Percentiles rank a stretch among this genome's conserved stretches.
Evolutionary conservation across 2,888 invertebrate genomes (phyloP).

Genomic region (Aspidapion aeneum): DNA sequence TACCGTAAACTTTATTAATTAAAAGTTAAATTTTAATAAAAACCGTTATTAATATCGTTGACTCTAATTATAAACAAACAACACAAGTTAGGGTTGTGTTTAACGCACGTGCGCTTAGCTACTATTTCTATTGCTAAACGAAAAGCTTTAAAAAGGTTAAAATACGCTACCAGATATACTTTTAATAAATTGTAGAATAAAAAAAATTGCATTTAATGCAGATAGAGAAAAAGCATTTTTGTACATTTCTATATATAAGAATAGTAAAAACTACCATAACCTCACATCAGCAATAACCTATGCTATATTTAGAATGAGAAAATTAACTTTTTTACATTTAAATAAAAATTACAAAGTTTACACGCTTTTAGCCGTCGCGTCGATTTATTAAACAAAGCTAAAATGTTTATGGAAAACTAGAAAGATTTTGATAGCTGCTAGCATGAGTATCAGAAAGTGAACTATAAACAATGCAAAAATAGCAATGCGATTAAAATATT

Average conservation of each 20-base stretch:
- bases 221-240: slow-evolving; percentile 36
- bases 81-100: slow-evolving; percentile 5
- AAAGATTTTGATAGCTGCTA: neutral
- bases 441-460: neutral
- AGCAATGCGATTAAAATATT: neutral
- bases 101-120: neutral
- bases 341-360: neutral
- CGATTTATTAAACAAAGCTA: neutral
- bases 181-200: slow-evolving; percentile 18
- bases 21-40: slow-evolving; percentile 8
- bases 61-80: neutral
- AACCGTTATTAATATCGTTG: slow-evolving; percentile 3
- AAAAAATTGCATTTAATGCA: slow-evolving; percentile 13
- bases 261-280: slow-evolving; percentile 27
- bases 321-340: neutral
- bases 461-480: neutral
- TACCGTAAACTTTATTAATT: neutral
- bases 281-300: neutral
- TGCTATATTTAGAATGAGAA: neutral
- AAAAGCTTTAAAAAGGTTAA: neutral
- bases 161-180: slow-evolving; percentile 2
- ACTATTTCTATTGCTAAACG: slow-evolving; percentile 5
- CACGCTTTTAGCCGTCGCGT: neutral
- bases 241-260: slow-evolving; percentile 27
- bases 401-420: neutral